phyloP scores from a whole-genome alignment of 2,113 vertebrate genomes.

The Ardeotis arabs region DNA sequence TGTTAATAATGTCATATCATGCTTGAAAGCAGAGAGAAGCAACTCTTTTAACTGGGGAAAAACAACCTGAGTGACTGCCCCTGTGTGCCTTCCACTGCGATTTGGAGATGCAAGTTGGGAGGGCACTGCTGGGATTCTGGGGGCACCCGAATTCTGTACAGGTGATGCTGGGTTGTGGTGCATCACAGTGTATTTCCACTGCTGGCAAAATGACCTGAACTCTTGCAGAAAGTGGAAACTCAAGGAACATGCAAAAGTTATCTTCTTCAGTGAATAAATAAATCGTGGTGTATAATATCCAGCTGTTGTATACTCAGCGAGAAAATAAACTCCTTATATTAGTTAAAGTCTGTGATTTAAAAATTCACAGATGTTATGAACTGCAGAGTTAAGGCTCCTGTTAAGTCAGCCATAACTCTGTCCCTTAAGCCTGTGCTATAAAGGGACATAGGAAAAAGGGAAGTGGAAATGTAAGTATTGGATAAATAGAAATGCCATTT shows the following conservation, averaged over 20 bases:
- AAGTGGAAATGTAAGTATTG: not conserved
- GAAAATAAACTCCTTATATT: not conserved
- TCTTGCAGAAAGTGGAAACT: not conserved
- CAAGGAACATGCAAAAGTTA: not conserved
- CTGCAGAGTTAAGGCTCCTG: not conserved
- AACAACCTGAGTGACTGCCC: not conserved
- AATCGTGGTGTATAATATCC: not conserved
- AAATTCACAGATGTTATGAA: not conserved
- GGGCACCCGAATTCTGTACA: rapidly evolving
- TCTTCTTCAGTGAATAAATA: not conserved
- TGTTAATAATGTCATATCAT: conserved; percentile 25
- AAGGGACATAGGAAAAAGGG: not conserved
- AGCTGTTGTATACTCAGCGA: not conserved
- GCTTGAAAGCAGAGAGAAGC: conserved; percentile 29
- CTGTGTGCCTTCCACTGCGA: not conserved
- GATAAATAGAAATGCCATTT: not conserved
- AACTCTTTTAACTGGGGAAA: not conserved
- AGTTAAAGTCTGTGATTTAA: not conserved
- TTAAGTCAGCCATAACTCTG: not conserved
- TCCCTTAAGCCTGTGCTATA: not conserved
- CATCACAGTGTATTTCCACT: not conserved
- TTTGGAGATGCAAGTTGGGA: not conserved
- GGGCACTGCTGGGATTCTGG: not conserved
- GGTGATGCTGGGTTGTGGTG: rapidly evolving
- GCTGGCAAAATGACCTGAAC: not conserved